These are phyloP conservation scores for Eptatretus atami DNA, from an alignment of 2,797 vertebrate species.

Conservation along the genomic window DNA sequence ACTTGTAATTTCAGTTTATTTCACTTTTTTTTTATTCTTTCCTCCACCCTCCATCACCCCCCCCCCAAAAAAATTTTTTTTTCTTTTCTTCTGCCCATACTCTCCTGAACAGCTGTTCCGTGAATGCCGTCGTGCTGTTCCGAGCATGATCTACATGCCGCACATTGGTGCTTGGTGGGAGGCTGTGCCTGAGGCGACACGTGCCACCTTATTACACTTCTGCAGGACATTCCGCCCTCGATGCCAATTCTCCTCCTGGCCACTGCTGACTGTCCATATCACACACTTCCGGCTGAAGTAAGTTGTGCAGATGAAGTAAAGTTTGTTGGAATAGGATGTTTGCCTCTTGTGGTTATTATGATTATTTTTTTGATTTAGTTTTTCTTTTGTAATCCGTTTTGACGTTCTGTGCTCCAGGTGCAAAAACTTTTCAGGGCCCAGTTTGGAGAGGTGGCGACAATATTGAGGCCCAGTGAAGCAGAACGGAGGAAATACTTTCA, in stretches of 20 bases:
- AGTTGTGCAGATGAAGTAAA: constrained; percentile 9
- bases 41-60: too few species aligned
- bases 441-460: constrained; percentile 61
- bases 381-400: neutral
- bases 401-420: constrained; percentile 21
- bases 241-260: constrained; percentile 76
- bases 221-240: constrained; percentile 85
- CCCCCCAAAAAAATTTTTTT: too few species aligned
- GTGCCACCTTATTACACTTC: constrained; percentile 67
- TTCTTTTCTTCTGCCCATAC: constrained; percentile 6
- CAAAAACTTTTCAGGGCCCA: constrained; percentile 58
- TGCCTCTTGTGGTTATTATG: too few species aligned
- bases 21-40: too few species aligned
- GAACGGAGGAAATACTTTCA: constrained; percentile 57
- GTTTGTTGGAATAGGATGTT: too few species aligned
- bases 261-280: constrained; percentile 62
- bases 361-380: too few species aligned
- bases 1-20: too few species aligned
- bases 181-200: constrained; percentile 71
- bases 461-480: constrained; percentile 42
- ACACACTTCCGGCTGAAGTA: constrained; percentile 75
- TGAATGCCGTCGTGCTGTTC: constrained; percentile 64
- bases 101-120: constrained; percentile 47
- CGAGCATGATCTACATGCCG: constrained; percentile 90
- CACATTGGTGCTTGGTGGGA: constrained; percentile 97